A percentile compares a stretch with the other conserved stretches of the same genome.
phyloP scores from a whole-genome alignment of 1,140 invertebrate species.

The Nasonia vitripennis region DNA sequence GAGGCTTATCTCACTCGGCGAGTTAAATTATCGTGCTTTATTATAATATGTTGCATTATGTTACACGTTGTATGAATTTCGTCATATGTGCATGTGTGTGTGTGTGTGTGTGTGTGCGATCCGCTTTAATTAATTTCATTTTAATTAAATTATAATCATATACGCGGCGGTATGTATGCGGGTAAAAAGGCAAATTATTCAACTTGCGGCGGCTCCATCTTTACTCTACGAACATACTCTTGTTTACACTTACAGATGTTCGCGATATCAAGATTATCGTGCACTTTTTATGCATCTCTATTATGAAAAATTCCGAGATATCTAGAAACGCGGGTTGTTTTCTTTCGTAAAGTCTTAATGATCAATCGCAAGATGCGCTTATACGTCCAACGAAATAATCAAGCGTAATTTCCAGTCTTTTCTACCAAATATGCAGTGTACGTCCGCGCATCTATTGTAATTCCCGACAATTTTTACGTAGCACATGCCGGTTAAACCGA shows the following conservation, averaged over 20 bases:
- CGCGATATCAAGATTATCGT: no score
- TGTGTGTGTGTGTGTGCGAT: neutral
- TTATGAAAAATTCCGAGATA: no score
- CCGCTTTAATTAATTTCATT: slow-evolving; percentile 38
- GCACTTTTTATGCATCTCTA: no score
- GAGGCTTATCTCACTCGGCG: slow-evolving; percentile 14
- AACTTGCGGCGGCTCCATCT: neutral
- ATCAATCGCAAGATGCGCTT: no score
- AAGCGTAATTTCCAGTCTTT: no score
- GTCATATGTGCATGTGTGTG: neutral
- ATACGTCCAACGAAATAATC: no score
- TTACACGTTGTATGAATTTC: neutral
- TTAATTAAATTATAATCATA: slow-evolving; percentile 41
- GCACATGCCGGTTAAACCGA: neutral
- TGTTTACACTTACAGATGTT: neutral
- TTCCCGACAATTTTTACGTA: neutral
- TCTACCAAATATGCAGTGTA: no score
- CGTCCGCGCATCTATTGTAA: neutral
- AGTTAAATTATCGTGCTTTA: slow-evolving; percentile 37
- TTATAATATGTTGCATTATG: slow-evolving; percentile 34
- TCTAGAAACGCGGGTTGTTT: no score
- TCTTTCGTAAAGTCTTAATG: no score
- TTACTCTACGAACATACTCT: neutral
- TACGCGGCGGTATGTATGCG: no score
- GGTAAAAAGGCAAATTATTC: neutral